A percentile compares a stretch with the other conserved stretches of the same genome.
Conservation (phyloP, 1,140 invertebrate species). For the Phthorimaea operculella region DNA sequence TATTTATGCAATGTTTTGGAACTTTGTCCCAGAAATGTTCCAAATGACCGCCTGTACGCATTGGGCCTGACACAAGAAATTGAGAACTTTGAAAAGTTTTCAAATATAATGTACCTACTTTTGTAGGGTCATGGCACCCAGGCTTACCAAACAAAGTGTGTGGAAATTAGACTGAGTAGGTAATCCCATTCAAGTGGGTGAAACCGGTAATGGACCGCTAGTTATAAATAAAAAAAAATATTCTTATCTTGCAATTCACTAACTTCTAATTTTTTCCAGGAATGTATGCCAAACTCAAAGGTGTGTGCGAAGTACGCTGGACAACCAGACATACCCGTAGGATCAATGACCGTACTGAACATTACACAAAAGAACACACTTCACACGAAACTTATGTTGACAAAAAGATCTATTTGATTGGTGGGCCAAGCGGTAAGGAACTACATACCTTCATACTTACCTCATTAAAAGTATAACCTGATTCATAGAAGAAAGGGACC, state of each 20-base stretch:
- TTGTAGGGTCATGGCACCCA: too few species aligned
- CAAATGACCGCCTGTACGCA: too few species aligned
- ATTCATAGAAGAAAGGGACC: too few species aligned
- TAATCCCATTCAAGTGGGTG: too few species aligned
- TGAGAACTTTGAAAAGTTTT: neutral
- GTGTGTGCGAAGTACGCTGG: conserved; percentile 53
- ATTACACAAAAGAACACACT: conserved; percentile 68
- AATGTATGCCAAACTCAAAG: conserved; percentile 43
- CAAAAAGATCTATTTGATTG: conserved; percentile 34
- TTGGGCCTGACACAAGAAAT: too few species aligned
- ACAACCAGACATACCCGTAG: conserved; percentile 52
- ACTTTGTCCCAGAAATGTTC: too few species aligned
- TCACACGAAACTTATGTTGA: conserved; percentile 73
- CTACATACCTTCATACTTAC: neutral
- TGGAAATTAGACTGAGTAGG: too few species aligned
- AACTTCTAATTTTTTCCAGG: conserved; percentile 28
- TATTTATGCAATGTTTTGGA: too few species aligned
- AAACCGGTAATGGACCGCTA: too few species aligned
- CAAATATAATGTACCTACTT: neutral
- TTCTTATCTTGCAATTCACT: neutral
- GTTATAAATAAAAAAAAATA: too few species aligned
- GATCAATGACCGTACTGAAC: conserved; percentile 56
- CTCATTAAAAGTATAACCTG: neutral
- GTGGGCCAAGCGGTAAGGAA: conserved; percentile 36
- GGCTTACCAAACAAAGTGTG: too few species aligned